phyloP scores from a whole-genome alignment of 2,888 invertebrate genomes.

The Caenorhabditis sp. region DNA sequence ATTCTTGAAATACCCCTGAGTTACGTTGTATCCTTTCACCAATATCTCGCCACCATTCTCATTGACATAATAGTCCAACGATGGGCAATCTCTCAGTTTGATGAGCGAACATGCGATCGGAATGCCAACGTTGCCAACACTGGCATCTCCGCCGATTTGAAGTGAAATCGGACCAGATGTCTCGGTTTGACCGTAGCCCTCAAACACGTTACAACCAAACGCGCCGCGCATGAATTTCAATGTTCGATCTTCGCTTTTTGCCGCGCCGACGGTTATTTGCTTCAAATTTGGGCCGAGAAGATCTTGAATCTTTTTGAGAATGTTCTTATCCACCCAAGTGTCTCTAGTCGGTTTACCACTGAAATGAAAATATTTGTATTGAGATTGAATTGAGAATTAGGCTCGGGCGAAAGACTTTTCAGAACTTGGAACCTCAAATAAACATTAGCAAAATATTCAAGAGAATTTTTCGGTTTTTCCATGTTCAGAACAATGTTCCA shows the following conservation, averaged over 20 bases:
- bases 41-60: conserved; percentile 38
- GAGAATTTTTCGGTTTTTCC: too few relatives aligned
- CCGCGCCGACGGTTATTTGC: conserved; percentile 31
- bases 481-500: too few relatives aligned
- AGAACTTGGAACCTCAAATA: too few relatives aligned
- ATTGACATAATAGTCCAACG: conserved; percentile 30
- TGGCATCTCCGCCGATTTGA: conserved; percentile 21
- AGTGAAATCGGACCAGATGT: conserved; percentile 20
- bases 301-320: conserved; percentile 32
- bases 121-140: conserved; percentile 24
- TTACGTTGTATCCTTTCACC: conserved; percentile 30
- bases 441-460: too few relatives aligned
- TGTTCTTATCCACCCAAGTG: conserved; percentile 31
- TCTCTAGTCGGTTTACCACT: conserved; percentile 24
- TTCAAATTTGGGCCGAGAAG: conserved; percentile 18
- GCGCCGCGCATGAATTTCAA: conserved; percentile 22
- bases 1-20: conserved; percentile 37
- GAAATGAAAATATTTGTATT: too few relatives aligned
- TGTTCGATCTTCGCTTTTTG: conserved; percentile 13
- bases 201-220: conserved; percentile 30
- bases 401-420: too few relatives aligned
- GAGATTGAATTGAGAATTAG: too few relatives aligned
- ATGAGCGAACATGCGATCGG: conserved; percentile 23
- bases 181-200: conserved; percentile 43
- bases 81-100: conserved; percentile 30